Percentiles rank a stretch among this genome's conserved stretches.
These are phyloP conservation scores for Phrynocephalus forsythii DNA, from an alignment of 2,797 vertebrate species.

Conservation along the genomic window DNA sequence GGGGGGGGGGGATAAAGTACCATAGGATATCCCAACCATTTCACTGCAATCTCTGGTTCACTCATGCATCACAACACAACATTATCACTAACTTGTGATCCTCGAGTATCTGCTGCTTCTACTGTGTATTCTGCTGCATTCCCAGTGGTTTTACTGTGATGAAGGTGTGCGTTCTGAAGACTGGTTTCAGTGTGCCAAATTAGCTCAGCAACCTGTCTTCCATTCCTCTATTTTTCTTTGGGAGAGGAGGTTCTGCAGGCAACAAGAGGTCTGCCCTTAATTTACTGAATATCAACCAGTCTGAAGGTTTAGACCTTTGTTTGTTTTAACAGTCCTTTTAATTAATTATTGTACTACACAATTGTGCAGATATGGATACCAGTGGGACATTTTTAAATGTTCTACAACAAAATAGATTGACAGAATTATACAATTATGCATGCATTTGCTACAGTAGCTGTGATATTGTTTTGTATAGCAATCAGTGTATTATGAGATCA, in stretches of 20 bases:
- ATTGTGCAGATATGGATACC: neutral
- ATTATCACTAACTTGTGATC: too few relatives aligned
- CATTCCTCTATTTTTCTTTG: neutral
- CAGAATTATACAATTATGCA: neutral
- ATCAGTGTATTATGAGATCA: neutral
- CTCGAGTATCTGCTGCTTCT: too few relatives aligned
- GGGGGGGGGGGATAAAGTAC: neutral
- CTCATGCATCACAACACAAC: too few relatives aligned
- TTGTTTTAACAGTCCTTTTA: neutral
- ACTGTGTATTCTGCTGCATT: too few relatives aligned
- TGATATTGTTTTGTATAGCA: neutral
- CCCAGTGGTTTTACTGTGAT: too few relatives aligned
- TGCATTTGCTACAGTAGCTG: neutral
- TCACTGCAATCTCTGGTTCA: too few relatives aligned
- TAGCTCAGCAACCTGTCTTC: neutral
- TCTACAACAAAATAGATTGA: neutral
- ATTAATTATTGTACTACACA: neutral
- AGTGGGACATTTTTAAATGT: neutral
- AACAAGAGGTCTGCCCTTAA: neutral
- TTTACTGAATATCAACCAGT: neutral
- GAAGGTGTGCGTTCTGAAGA: neutral
- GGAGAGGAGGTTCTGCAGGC: neutral
- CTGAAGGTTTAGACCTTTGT: neutral
- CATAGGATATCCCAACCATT: neutral
- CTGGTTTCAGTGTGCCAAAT: neutral